A percentile compares a stretch with the other conserved stretches of the same genome.
These are phyloP conservation scores for Macropus fuliginosus DNA, from an alignment of 2,797 vertebrate genomes.

Conservation along the genomic window DNA sequence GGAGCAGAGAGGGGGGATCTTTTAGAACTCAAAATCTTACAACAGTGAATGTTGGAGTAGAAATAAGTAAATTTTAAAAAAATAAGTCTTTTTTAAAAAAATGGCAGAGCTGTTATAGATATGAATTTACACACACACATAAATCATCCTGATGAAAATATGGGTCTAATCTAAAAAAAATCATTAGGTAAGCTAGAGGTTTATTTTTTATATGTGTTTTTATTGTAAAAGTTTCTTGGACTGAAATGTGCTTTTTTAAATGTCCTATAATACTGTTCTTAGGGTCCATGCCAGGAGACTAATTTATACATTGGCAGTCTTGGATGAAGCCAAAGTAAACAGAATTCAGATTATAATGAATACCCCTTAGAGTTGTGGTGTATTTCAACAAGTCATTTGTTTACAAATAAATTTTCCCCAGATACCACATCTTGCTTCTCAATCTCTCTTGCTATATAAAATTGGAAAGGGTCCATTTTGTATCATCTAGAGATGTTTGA, in stretches of 20 bases:
- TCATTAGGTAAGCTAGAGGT: background rate
- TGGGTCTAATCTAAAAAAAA: background rate
- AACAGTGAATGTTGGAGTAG: too few species aligned
- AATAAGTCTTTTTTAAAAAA: too few species aligned
- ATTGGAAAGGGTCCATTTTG: background rate
- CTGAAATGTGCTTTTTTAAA: background rate
- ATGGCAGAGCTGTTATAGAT: background rate
- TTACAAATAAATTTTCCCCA: background rate
- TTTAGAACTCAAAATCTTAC: too few species aligned
- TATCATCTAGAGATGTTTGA: background rate
- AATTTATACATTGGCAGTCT: background rate
- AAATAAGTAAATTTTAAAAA: too few species aligned
- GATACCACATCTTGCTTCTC: background rate
- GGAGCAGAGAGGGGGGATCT: too few species aligned
- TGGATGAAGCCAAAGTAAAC: background rate
- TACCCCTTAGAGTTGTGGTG: background rate
- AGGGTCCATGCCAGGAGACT: background rate
- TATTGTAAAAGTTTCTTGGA: background rate
- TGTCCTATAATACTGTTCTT: background rate
- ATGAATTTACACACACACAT: background rate
- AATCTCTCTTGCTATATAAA: background rate
- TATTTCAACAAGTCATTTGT: background rate
- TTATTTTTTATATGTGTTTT: background rate
- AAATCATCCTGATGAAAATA: background rate
- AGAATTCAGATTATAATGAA: background rate